Percentiles rank a stretch among this genome's conserved stretches.
phyloP scores from a whole-genome alignment of 2,888 invertebrate genomes.

The Thera obeliscata region DNA sequence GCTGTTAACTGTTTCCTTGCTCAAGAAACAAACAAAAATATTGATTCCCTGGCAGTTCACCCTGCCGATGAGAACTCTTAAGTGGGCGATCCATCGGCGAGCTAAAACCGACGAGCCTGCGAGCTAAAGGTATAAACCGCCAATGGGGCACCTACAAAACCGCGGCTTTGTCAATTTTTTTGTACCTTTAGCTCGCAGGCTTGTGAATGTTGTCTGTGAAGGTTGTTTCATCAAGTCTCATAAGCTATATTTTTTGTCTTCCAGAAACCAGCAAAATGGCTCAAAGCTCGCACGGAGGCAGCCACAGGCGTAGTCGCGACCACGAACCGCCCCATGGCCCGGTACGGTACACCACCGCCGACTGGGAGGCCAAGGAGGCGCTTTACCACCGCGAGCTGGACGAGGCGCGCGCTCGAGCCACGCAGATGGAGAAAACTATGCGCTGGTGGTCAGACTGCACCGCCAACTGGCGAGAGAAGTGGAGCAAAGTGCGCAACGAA shows the following conservation, averaged over 20 bases:
- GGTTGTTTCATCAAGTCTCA: too few species aligned
- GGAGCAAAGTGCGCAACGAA: constrained; percentile 96
- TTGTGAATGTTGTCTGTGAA: too few species aligned
- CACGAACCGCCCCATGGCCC: constrained; percentile 83
- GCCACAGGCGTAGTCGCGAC: constrained; percentile 85
- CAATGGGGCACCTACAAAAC: too few species aligned
- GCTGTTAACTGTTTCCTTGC: too few species aligned
- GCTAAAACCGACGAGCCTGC: too few species aligned
- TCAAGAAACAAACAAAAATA: too few species aligned
- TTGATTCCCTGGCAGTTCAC: too few species aligned
- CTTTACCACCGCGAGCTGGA: constrained; percentile 91
- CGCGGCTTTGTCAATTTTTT: too few species aligned
- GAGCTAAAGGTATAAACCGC: too few species aligned
- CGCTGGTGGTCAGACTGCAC: constrained; percentile 99
- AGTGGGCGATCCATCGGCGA: too few species aligned
- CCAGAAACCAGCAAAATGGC: constrained; percentile 68
- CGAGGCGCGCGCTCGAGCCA: constrained; percentile 96
- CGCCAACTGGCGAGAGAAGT: constrained; percentile 98
- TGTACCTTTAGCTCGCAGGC: too few species aligned
- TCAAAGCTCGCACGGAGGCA: constrained; percentile 88
- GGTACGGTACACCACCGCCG: constrained; percentile 87
- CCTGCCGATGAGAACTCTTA: too few species aligned
- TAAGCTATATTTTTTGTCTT: constrained; percentile 32
- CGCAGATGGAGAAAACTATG: constrained; percentile 99
- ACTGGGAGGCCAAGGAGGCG: constrained; percentile 92